Evolutionary conservation across 2,888 invertebrate species (phyloP).

Genomic region (Andrena chrysosceles): DNA sequence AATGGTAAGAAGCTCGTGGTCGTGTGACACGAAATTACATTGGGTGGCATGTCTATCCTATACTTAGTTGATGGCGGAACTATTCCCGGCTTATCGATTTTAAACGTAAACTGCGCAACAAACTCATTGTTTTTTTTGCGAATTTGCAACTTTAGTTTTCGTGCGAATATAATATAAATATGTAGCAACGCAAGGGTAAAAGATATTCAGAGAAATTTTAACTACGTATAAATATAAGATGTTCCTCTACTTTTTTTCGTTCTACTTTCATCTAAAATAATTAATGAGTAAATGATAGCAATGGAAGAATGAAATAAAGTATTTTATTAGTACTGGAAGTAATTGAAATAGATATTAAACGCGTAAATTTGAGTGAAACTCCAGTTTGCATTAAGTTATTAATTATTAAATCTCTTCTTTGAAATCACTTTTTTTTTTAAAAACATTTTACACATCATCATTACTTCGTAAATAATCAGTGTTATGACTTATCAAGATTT

Average conservation of each 20-base stretch:
- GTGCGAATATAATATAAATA: no score
- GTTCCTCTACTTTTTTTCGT: neutral
- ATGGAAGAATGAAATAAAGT: slow-evolving; percentile 4
- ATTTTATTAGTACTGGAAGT: slow-evolving; percentile 14
- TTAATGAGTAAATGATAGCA: slow-evolving; percentile 11
- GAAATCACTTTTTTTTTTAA: slow-evolving; percentile 20
- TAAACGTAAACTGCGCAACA: no score
- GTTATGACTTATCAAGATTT: slow-evolving; percentile 45
- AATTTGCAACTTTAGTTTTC: no score
- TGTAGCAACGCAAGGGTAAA: no score
- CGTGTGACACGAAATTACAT: no score
- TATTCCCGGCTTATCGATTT: no score
- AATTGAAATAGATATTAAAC: slow-evolving; percentile 24
- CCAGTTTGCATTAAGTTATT: slow-evolving; percentile 30
- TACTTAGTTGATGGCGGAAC: no score
- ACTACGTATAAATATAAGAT: neutral
- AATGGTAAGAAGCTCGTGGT: no score
- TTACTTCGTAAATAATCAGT: slow-evolving; percentile 31
- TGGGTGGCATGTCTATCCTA: no score
- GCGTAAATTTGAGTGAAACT: slow-evolving; percentile 23
- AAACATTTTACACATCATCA: slow-evolving; percentile 24
- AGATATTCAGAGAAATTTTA: neutral
- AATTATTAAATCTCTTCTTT: slow-evolving; percentile 25
- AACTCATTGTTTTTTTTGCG: no score
- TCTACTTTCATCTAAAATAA: slow-evolving; percentile 3